Base-by-base conservation (phyloP, 2,888 invertebrate species). In the Tanypteryx hageni region DNA sequence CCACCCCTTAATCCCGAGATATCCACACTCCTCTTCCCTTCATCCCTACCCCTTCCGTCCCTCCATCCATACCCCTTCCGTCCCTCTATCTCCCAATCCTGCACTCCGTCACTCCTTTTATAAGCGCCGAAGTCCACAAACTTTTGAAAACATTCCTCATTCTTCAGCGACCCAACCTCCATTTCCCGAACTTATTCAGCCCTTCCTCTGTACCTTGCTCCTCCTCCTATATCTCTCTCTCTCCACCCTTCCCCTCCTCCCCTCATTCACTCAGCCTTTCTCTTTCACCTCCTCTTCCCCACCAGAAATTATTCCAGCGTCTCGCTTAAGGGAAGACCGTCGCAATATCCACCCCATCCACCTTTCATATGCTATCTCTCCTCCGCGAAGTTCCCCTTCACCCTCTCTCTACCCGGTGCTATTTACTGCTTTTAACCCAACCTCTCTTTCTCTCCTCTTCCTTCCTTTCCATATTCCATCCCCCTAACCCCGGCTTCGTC, bases 71-170 rank as follows among this genome's bases (percentile, higher is more conserved):
- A n/a, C n/a, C n/a, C n/a, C n/a, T n/a, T n/a, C n/a, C n/a, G n/a
- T n/a, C n/a, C n/a, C n/a, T n/a, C n/a, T n/a, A 8, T n/a, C 64
- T 7, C 64, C 64, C 64, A 7, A 61, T 61, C 64, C 68, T 68
- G 22, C 76, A 76, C 76, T 76, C 27, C 27, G 27, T 76, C 44
- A 44, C 44, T 44, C 44, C 44, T 44, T n/a, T 44, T 44, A 44
- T 44, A 44, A 44, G 44, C 44, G 1, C 44, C 44, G 76, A 76
- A 22, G 76, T 76, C 27, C 22, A 5, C 22, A 86, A 86, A 86
- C 86, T 86, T 86, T 18, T 10, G 61, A 86, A 86, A 86, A 61
- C 61, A 61, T 61, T 85, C 58, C 85, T 22, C 85, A 82, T 82
- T 82, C 82, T 82, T 82, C 82, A 82, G 5, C 10, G 82, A 13